Evolutionary conservation across 2,888 invertebrate genomes (phyloP), one percentile per base, ranked within the genome.

Genomic region (Acleris literana): DNA sequence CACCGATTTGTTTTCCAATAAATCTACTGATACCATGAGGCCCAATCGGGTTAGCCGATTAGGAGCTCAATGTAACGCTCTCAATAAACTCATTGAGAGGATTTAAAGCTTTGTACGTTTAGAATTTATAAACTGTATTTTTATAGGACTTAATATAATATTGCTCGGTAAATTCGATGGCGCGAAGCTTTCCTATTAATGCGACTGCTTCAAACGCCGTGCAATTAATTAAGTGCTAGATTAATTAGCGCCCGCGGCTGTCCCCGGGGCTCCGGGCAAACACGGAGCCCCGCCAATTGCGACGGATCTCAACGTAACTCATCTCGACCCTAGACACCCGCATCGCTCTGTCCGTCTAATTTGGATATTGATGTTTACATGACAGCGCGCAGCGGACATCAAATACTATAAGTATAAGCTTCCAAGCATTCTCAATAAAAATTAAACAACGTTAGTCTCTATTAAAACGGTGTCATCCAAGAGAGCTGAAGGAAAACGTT

Each of bases 281-380:
- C 53, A 53, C 51, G 56, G 48, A 57, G 56, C 60, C 54, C 39
- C 54, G 76, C 75, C 76, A 74, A 39, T 39, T 39, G 39, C 39
- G 39, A 61, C 69, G 55, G 20, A 55, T 73, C 74, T 72, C 73
- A 74, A 79, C 76, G 80, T 81, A 82, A 76, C 75, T 75, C 75
- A 76, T 76, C 78, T 77, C 79, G 81, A 83, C 81, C 82, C 85
- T 83, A 85, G 85, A 85, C 87, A 88, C 92, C 91, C 91, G 91
- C 92, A 91, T 89, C 78, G 72, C 75, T 75, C 79, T 55, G 55
- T 55, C 55, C 43, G 76, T 83, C 83, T 84, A 83, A 85, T 85
- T 82, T 81, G 79, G 79, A 74, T 76, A 74, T 80, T 74, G 77
- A 78, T 81, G 65, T 65, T 65, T 65, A 65, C 65, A 65, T 55